Evolutionary conservation across 2,113 vertebrate species (phyloP), one percentile per base, ranked within the genome.

Genomic region (Cololabis saira): DNA sequence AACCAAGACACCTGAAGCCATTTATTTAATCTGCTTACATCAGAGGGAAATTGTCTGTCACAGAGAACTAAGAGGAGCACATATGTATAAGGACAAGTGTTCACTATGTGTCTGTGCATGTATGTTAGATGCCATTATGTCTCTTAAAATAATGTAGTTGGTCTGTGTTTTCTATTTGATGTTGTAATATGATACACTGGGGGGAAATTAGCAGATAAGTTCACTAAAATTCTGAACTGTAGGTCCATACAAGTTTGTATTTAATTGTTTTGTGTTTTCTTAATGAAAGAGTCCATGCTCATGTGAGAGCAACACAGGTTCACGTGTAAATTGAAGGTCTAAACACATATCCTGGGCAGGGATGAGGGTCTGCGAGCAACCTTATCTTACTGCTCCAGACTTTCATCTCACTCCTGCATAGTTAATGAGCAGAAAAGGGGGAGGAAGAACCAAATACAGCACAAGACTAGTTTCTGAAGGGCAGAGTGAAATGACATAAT

Each of bases 1-100:
- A 89, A 84, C 52, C 24, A 76, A 61, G 69, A 67, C 79, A 91
- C 84, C 82, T 81, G 92, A 95, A 93, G 92, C 93, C 93, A 95
- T 96, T 95, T 95, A 94, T 94, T 94, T 93, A 94, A 93, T 89
- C 93, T 90, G 90, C 91, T 95, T 92, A 93, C 92, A 93, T 91
- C 89, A 93, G 87, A 93, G 91, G 90, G 92, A 92, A 92, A 94
- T 93, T 94, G 92, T 93, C 93, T 95, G 91, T 93, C 93, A 92
- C 93, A 93, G 92, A 89, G 59, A 37, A 54, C 66, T 21, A 2
- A 75, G 64, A 68, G 72, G 66, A 76, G 44, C 40, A 54, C 48
- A 55, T 71, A 53, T 70, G 78, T 62, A 55, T 44, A 41, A 55
- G 67, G 56, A 47, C 17, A 24, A 65, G 52, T 60, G 67, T 61